These are phyloP conservation scores for Clanis bilineata DNA, from an alignment of 2,888 invertebrate species.

Conservation along the genomic window DNA sequence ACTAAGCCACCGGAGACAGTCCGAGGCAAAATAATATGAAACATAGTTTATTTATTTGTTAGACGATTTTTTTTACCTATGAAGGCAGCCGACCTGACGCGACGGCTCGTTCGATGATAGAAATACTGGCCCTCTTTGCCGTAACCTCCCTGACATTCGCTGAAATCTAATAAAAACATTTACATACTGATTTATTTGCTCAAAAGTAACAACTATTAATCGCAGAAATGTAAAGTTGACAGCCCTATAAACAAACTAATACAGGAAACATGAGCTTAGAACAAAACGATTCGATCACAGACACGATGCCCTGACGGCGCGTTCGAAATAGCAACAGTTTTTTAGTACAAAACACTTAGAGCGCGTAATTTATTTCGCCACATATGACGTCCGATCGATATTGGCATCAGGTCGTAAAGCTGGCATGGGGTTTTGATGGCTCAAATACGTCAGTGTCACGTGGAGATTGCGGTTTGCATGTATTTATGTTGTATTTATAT, in stretches of 20 bases:
- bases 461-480: slow-evolving; percentile 1
- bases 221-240: neutral
- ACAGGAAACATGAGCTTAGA: slow-evolving; percentile 11
- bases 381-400: slow-evolving; percentile 37
- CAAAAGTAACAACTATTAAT: no score
- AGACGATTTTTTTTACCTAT: no score
- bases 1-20: no score
- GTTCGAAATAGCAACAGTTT: slow-evolving; percentile 20
- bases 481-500: slow-evolving; percentile 1
- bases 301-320: slow-evolving; percentile 1
- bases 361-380: slow-evolving; percentile 38
- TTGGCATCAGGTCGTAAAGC: slow-evolving; percentile 32
- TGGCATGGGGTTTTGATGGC: slow-evolving; percentile 35
- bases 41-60: no score
- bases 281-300: neutral
- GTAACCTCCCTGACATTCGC: no score
- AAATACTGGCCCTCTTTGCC: no score
- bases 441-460: slow-evolving; percentile 27
- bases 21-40: no score
- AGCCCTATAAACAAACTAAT: neutral
- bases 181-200: no score
- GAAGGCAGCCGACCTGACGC: no score
- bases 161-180: no score
- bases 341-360: slow-evolving; percentile 34
- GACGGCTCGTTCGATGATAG: no score